Conservation (phyloP, 2,888 invertebrate genomes). For the Callinectes sapidus region DNA sequence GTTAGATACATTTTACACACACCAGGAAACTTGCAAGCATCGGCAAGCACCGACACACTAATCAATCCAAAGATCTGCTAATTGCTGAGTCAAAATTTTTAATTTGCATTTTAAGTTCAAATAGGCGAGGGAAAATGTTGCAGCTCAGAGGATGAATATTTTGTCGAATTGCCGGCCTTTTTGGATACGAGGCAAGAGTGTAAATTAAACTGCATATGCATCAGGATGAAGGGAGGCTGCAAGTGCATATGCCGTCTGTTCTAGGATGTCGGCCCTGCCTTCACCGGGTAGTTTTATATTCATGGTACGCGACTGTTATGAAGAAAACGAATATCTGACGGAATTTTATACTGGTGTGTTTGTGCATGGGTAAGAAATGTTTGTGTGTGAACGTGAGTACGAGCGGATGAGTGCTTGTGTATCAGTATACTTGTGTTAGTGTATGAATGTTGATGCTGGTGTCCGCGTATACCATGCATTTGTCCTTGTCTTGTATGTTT, state of each 20-base stretch:
- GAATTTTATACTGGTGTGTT: constrained; percentile 28
- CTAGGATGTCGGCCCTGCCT: constrained; percentile 33
- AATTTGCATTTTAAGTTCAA: constrained; percentile 49
- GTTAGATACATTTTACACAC: constrained; percentile 41
- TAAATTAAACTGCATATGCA: constrained; percentile 52
- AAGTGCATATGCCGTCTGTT: constrained; percentile 42
- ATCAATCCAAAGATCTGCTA: constrained; percentile 31
- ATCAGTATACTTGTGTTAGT: constrained; percentile 33
- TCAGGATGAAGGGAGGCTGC: constrained; percentile 49
- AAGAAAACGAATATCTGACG: constrained; percentile 37
- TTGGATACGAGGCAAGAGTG: constrained; percentile 51
- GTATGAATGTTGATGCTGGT: constrained; percentile 18
- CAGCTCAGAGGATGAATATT: constrained; percentile 45
- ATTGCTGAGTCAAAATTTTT: constrained; percentile 39
- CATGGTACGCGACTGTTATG: constrained; percentile 37
- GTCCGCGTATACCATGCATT: constrained; percentile 3
- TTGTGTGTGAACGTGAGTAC: constrained; percentile 37
- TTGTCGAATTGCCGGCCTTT: constrained; percentile 47
- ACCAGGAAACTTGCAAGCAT: constrained; percentile 22
- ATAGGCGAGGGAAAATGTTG: constrained; percentile 45
- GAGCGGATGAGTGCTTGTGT: constrained; percentile 27
- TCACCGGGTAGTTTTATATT: constrained; percentile 34
- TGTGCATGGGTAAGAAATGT: constrained; percentile 31
- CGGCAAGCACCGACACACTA: constrained; percentile 23
- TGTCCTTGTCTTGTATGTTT: constrained; percentile 28